phyloP scores from a whole-genome alignment of 2,888 invertebrate species.

The Pandemis cinnamomeana region DNA sequence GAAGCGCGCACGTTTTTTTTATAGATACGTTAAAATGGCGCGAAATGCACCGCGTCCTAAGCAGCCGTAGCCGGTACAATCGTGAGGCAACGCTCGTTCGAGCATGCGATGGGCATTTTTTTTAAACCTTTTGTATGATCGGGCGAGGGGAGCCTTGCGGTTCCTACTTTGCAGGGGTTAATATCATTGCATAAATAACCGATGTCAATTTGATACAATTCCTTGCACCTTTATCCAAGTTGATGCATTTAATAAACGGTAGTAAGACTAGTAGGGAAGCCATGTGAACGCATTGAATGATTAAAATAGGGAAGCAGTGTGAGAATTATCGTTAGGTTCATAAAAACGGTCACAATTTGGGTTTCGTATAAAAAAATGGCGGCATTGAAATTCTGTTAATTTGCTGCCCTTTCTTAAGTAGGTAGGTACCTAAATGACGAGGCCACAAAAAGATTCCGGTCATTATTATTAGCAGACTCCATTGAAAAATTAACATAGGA shows the following conservation, averaged over 20 bases:
- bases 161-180: conserved; percentile 48
- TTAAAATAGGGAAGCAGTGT: conserved; percentile 26
- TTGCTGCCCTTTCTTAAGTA: conserved; percentile 15
- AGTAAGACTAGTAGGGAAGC: conserved; percentile 12
- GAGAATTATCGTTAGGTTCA: conserved; percentile 31
- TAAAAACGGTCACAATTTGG: conserved; percentile 20
- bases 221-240: conserved; percentile 35
- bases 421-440: conserved; percentile 11
- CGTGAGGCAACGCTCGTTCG: conserved; percentile 40
- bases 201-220: conserved; percentile 38
- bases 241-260: conserved; percentile 22
- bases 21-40: conserved; percentile 32
- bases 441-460: neutral
- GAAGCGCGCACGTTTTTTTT: conserved; percentile 24
- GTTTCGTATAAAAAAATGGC: conserved; percentile 30
- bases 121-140: conserved; percentile 29
- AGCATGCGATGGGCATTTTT: conserved; percentile 45
- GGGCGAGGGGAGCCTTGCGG: conserved; percentile 45
- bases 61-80: conserved; percentile 25
- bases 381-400: conserved; percentile 31
- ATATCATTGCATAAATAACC: conserved; percentile 39
- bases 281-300: conserved; percentile 6
- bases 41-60: conserved; percentile 14
- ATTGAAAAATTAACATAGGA: no score
- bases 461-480: neutral